Conservation (phyloP, 1,140 invertebrate genomes). For the Micrasema minimum region DNA sequence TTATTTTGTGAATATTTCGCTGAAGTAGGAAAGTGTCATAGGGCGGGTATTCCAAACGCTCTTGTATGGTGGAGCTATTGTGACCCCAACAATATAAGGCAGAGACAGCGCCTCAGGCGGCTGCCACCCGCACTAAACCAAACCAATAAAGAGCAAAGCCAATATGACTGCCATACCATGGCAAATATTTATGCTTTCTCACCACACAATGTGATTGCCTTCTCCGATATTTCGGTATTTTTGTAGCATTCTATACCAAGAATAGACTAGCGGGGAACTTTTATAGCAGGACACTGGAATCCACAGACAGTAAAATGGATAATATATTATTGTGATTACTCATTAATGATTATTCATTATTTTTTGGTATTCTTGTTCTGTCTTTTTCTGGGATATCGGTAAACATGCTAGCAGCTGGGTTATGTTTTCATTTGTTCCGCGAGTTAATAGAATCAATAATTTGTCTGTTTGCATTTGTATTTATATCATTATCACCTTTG, state of each 20-base stretch:
- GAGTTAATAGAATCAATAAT: too few species aligned
- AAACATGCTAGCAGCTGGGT: too few species aligned
- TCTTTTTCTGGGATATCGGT: too few species aligned
- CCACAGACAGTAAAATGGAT: background rate
- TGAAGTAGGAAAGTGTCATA: background rate
- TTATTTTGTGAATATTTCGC: too few species aligned
- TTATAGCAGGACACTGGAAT: conserved; percentile 21
- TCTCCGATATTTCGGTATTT: conserved; percentile 41
- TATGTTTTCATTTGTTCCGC: too few species aligned
- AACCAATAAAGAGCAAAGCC: conserved; percentile 45
- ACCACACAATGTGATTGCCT: conserved; percentile 47
- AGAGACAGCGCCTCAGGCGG: conserved; percentile 35
- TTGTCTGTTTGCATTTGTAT: too few species aligned
- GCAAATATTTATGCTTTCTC: conserved; percentile 53
- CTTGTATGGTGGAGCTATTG: conserved; percentile 38
- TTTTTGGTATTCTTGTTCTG: too few species aligned
- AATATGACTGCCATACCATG: conserved; percentile 46
- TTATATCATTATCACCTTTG: too few species aligned
- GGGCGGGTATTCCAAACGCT: background rate
- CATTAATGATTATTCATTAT: too few species aligned
- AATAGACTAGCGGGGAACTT: conserved; percentile 15
- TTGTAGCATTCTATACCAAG: conserved; percentile 41
- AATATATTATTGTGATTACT: too few species aligned
- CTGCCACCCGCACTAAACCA: conserved; percentile 33
- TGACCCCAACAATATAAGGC: conserved; percentile 47